Base-by-base conservation (phyloP, 2,113 vertebrate species). In the Trogon melanurus region DNA sequence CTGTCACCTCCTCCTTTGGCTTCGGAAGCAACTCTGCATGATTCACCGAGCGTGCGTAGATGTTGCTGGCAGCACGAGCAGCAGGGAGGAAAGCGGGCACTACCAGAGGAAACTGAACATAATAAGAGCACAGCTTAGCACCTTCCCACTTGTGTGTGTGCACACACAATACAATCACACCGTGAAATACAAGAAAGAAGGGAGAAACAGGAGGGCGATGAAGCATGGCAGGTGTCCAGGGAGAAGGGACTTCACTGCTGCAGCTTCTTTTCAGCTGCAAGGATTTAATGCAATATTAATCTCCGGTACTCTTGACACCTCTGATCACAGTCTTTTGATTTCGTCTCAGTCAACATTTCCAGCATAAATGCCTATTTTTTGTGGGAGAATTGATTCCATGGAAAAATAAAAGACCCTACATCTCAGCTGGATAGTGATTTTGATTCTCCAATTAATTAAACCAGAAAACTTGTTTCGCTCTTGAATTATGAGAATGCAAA, bases 241-340 rank as follows among this genome's bases (percentile, higher is more conserved):
- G 54, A 93, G 56, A 95, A 94, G 30, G 13, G 41, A 34, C 47
- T 91, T 61, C 54, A 61, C 61, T 94, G 74, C 80, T 95, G 85
- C 74, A 90, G 88, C 66, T 92, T 78, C 76, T 88, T 94, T 92
- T 94, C 60, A 74, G 11, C 88, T 2, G 0, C 60, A 91, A 87
- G 70, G 58, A 87, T 95, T 96, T 96, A 93, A 84, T 65, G 80
- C 65, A 80, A 78, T 0, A 15, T 93, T 89, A 85, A 93, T 91
- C 74, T 95, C 41, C 62, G 47, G 34, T 79, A 56, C 30, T 88
- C 79, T 80, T 78, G 82, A 88, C 64, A 61, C 83, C 34, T 32
- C 82, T 64, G 34, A 94, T 90, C 82, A 51, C 25, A 67, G 79
- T 30, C 75, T 74, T 86, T 88, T 96, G 70, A 67, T 86, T 93